A percentile compares a stretch with the other conserved stretches of the same genome.
Conservation (phyloP, 2,113 vertebrate species). For the Corynorhinus townsendii region DNA sequence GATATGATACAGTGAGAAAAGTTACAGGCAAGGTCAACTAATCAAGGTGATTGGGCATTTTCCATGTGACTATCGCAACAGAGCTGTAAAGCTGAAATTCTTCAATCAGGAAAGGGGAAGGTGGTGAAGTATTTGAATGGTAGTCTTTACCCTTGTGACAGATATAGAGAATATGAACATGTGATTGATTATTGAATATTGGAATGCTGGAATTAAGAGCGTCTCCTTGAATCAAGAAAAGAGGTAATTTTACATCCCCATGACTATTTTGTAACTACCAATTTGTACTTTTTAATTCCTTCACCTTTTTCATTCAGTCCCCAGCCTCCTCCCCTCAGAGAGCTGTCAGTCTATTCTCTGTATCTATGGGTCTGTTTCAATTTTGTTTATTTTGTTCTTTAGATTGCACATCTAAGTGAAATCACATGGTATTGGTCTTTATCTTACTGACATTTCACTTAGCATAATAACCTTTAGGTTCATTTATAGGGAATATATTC, state of each 20-base stretch:
- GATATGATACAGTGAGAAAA: not conserved
- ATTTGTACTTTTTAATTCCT: not conserved
- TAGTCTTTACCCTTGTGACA: not conserved
- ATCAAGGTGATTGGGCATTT: not conserved
- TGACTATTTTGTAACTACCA: not conserved
- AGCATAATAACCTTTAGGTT: not conserved
- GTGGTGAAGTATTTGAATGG: not conserved
- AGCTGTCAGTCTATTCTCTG: not conserved
- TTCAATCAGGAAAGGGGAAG: not conserved
- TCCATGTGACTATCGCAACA: not conserved
- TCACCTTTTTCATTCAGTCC: not conserved
- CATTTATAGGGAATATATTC: not conserved
- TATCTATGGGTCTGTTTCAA: not conserved
- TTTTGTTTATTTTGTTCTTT: not conserved
- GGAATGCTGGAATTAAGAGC: not conserved
- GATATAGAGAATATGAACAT: not conserved
- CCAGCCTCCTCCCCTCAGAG: not conserved
- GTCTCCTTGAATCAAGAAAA: not conserved
- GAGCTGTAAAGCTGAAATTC: not conserved
- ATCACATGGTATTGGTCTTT: not conserved
- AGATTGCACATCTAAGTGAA: not conserved
- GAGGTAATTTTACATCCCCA: not conserved
- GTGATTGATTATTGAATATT: not conserved
- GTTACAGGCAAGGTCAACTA: not conserved
- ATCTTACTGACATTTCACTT: not conserved